Conservation (phyloP, 2,888 invertebrate genomes). For the Cheilosia grossa region DNA sequence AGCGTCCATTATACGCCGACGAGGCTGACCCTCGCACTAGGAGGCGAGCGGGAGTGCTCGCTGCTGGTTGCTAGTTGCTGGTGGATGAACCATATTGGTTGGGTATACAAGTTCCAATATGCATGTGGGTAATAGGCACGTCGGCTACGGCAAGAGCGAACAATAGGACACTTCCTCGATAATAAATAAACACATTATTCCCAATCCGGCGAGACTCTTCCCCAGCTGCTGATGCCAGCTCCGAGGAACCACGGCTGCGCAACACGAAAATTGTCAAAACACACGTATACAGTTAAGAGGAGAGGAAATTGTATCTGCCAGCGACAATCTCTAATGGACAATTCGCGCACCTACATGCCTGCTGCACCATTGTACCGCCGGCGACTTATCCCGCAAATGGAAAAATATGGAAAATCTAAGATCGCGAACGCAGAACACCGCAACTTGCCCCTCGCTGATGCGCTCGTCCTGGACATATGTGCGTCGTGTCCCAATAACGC, state of each 20-base stretch:
- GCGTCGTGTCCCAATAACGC: slow-evolving; percentile 74
- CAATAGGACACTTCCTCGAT: slow-evolving; percentile 76
- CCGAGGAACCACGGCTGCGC: slow-evolving; percentile 31
- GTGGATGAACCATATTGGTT: slow-evolving; percentile 61
- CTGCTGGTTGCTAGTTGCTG: too few species aligned
- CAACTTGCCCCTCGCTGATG: slow-evolving; percentile 7
- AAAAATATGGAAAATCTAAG: slow-evolving; percentile 74
- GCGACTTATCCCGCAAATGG: slow-evolving; percentile 63
- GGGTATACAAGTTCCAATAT: slow-evolving; percentile 42
- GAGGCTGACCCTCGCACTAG: slow-evolving; percentile 36
- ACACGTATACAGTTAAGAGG: slow-evolving; percentile 53
- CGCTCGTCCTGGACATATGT: slow-evolving; percentile 40
- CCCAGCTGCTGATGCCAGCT: slow-evolving; percentile 47
- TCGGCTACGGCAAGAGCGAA: slow-evolving; percentile 47
- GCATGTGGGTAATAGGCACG: slow-evolving; percentile 62
- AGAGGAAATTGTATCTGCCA: slow-evolving; percentile 70
- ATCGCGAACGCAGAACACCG: slow-evolving; percentile 61
- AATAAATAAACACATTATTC: slow-evolving; percentile 77
- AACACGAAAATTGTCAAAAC: slow-evolving; percentile 74
- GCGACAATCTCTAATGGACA: slow-evolving; percentile 70
- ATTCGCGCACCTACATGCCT: slow-evolving; percentile 71
- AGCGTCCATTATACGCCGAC: slow-evolving; percentile 21
- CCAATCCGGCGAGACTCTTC: slow-evolving; percentile 73
- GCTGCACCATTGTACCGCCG: slow-evolving; percentile 39
- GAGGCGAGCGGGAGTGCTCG: slow-evolving; percentile 43